phyloP scores from a whole-genome alignment of 2,113 vertebrate species.

The Etheostoma cragini region DNA sequence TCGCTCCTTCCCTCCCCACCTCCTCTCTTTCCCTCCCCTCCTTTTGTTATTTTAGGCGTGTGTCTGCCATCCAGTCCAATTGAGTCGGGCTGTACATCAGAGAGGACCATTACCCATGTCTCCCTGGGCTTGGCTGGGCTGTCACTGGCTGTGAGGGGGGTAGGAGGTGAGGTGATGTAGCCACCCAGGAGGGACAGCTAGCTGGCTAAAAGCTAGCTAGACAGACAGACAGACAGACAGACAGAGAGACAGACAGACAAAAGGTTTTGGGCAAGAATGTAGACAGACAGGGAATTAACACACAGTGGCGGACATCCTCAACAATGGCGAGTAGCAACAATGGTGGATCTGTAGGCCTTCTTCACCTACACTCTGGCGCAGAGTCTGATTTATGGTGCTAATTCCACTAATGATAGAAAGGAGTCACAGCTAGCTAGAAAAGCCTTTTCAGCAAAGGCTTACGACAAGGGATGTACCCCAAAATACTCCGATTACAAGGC shows the following conservation, averaged over 20 bases:
- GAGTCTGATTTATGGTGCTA: conserved; percentile 9
- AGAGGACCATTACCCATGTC: conserved; percentile 80
- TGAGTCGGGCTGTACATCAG: conserved; percentile 81
- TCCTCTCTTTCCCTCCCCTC: conserved; percentile 62
- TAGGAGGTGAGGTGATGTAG: conserved; percentile 69
- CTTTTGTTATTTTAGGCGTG: conserved; percentile 85
- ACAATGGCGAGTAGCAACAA: conserved; percentile 44
- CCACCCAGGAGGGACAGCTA: conserved; percentile 75
- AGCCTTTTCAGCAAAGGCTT: not conserved
- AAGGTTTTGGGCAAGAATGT: conserved; percentile 36
- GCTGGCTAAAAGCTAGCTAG: conserved; percentile 52
- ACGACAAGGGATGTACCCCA: not conserved
- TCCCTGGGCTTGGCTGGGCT: conserved; percentile 75
- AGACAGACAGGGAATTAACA: conserved; percentile 53
- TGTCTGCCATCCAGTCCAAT: conserved; percentile 83
- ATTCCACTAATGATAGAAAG: conserved; percentile 20
- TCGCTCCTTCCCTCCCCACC: conserved; percentile 69
- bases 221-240: conserved; percentile 37
- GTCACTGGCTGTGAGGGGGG: conserved; percentile 71
- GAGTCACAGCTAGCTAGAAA: not conserved
- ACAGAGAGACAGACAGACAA: conserved; percentile 48
- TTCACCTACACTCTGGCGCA: conserved; percentile 8
- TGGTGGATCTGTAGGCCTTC: not conserved
- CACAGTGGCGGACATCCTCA: conserved; percentile 16
- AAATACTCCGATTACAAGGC: conserved; percentile 3